These are phyloP conservation scores for Clarias magur DNA, from an alignment of 2,113 vertebrate species.

Conservation along the genomic window DNA sequence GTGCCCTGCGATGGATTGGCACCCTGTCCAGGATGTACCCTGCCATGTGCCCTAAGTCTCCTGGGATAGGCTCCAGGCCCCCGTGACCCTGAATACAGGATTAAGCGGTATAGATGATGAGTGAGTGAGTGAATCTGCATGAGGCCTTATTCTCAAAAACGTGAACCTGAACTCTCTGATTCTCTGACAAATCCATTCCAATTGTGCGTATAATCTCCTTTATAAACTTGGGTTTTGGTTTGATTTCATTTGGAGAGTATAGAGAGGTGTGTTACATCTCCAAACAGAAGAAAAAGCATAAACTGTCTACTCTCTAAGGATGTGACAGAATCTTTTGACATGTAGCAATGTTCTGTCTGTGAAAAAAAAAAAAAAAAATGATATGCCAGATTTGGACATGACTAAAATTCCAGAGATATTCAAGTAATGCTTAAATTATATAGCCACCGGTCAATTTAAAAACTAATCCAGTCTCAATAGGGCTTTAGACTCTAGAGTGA, in stretches of 20 bases:
- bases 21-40: too few relatives aligned
- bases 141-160: not conserved
- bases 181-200: not conserved
- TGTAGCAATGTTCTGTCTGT: not conserved
- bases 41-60: too few relatives aligned
- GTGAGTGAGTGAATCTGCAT: too few relatives aligned
- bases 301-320: not conserved
- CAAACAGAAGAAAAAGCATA: not conserved
- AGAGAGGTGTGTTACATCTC: not conserved
- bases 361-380: not conserved
- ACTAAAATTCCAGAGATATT: not conserved
- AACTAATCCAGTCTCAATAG: not conserved
- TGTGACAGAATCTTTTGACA: not conserved
- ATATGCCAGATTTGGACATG: not conserved
- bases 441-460: not conserved
- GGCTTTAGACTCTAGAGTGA: not conserved
- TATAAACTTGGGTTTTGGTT: not conserved
- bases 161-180: not conserved
- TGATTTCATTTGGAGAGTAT: not conserved
- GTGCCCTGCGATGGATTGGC: too few relatives aligned
- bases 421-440: not conserved
- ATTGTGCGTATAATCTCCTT: not conserved
- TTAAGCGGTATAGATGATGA: too few relatives aligned
- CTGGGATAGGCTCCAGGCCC: too few relatives aligned
- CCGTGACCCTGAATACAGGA: too few relatives aligned